A percentile compares a stretch with the other conserved stretches of the same genome.
Conservation (phyloP, 2,113 vertebrate species). For the Tinamus guttatus region DNA sequence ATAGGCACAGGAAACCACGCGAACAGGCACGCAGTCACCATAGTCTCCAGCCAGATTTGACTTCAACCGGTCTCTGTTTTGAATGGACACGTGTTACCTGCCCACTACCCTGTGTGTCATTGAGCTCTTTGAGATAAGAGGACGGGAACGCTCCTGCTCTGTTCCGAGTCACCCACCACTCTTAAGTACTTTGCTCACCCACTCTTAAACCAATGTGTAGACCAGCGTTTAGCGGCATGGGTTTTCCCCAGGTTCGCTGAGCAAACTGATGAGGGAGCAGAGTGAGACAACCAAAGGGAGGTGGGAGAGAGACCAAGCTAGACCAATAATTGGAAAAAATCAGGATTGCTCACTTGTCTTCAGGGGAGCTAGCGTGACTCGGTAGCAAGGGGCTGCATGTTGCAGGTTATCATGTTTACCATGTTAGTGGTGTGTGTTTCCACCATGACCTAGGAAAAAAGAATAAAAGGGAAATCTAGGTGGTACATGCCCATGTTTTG, state of each 20-base stretch:
- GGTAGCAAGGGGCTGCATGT: background rate
- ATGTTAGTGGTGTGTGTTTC: too few species aligned
- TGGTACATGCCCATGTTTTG: background rate
- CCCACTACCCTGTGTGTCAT: background rate
- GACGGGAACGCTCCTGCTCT: background rate
- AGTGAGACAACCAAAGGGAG: background rate
- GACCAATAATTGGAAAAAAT: background rate
- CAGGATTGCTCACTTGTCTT: background rate
- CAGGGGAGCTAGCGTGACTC: background rate
- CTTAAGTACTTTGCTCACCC: background rate
- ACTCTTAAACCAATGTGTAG: background rate
- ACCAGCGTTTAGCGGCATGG: background rate
- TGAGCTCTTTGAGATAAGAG: background rate
- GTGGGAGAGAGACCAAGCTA: background rate
- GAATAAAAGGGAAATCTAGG: background rate
- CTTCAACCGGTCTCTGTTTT: background rate
- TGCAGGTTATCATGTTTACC: background rate
- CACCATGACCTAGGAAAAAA: background rate
- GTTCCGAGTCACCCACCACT: background rate
- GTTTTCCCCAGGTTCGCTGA: background rate
- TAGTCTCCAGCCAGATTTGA: background rate
- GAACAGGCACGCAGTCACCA: background rate
- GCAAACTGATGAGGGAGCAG: background rate
- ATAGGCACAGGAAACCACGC: background rate
- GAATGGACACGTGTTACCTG: fast-evolving